Evolutionary conservation across 2,113 vertebrate species (phyloP), one percentile per base, ranked within the genome.

Genomic region (Lepus americanus): DNA sequence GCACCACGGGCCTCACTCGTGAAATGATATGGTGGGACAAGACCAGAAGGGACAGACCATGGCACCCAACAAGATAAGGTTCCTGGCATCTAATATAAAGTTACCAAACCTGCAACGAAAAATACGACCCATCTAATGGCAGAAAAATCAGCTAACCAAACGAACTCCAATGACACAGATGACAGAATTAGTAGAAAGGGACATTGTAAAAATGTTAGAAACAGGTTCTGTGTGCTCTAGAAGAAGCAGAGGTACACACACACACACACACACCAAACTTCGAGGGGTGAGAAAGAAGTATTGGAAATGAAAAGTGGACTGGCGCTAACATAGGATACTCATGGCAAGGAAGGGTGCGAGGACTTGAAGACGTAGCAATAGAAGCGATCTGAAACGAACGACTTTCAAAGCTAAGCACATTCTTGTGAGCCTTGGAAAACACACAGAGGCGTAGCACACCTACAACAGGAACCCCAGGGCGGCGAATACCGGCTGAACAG

Each of bases 41-140:
- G 44, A 44, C 39, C 39, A 44, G 44, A 44, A 7, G 44, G 44
- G 44, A 44, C 44, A 44, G 44, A 44, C 44, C 44, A 44, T 44
- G 44, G 44, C 44, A 64, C 63, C 10, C 14, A 66, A 36, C n/a
- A 59, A 36, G 66, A 8, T 44, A 51, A 88, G 88, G 69, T 25
- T 94, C 55, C 36, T 19, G n/a, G 19, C 14, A 78, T 39, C 55
- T 79, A 73, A 73, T 59, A 83, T 67, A 78, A 91, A 92, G 66
- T 73, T 64, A 88, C 8, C 44, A 91, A 66, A 36, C 20, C 44
- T 49, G 0, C 19, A 73, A 66, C 66, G 22, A 70, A 82, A 77
- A 89, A n/a, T 63, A 87, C 3, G 49, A 12, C 27, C 25, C 22
- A 44, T 7, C n/a, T 49, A 31, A 67, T 9, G 55, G 14, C 5